A percentile compares a stretch with the other conserved stretches of the same genome.
These are phyloP conservation scores for Malacosoma neustria DNA, from an alignment of 2,888 invertebrate species.

Conservation along the genomic window DNA sequence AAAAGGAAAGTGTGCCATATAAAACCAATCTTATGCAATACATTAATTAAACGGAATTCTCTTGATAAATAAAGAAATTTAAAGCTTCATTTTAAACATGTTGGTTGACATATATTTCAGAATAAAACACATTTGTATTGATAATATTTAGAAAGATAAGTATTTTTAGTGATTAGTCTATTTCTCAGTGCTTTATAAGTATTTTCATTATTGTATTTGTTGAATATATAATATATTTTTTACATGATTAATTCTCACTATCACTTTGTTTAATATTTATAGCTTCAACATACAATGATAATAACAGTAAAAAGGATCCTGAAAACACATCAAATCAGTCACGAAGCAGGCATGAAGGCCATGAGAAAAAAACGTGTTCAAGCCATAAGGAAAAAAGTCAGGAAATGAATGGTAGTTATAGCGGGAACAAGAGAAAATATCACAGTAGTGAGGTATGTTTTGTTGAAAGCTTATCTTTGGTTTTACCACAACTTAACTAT, in stretches of 20 bases:
- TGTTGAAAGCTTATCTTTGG: slow-evolving; percentile 6
- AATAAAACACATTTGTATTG: too few species aligned
- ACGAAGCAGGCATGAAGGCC: slow-evolving; percentile 24
- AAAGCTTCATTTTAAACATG: too few species aligned
- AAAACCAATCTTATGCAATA: too few species aligned
- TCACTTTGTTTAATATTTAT: slow-evolving; percentile 15
- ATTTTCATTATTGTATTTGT: too few species aligned
- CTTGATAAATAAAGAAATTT: too few species aligned
- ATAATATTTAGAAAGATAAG: too few species aligned
- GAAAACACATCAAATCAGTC: slow-evolving; percentile 40
- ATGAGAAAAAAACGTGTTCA: slow-evolving; percentile 21
- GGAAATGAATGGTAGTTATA: slow-evolving; percentile 46
- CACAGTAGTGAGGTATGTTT: slow-evolving; percentile 56
- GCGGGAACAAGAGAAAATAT: slow-evolving; percentile 45
- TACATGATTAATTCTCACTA: background rate
- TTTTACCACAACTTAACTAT: slow-evolving; percentile 1
- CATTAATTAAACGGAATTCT: too few species aligned
- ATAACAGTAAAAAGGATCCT: slow-evolving; percentile 48
- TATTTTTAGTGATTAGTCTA: too few species aligned
- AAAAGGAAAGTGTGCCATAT: too few species aligned
- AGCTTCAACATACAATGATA: slow-evolving; percentile 49
- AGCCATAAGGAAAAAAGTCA: slow-evolving; percentile 20
- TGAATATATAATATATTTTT: too few species aligned
- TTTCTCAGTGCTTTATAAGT: too few species aligned
- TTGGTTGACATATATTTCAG: too few species aligned